Percentiles rank a stretch among this genome's conserved stretches.
These are phyloP conservation scores for Aporophyla lueneburgensis DNA, from an alignment of 2,888 invertebrate genomes.

Conservation along the genomic window DNA sequence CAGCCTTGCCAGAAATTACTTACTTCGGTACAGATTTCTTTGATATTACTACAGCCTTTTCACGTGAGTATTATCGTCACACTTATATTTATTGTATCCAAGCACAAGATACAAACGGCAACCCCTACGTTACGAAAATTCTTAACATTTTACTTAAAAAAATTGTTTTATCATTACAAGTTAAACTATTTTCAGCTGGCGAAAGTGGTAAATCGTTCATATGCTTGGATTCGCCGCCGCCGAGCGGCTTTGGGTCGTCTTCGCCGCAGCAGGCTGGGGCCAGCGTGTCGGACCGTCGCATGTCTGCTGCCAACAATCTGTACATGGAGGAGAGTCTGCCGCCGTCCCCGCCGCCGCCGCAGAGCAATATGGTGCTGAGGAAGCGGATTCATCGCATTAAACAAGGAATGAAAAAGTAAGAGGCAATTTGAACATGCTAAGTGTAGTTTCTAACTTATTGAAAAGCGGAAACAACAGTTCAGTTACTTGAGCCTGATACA, in stretches of 20 bases:
- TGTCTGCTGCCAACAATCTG: conserved; percentile 78
- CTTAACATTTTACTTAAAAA: conserved; percentile 7
- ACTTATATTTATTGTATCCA: conserved; percentile 2
- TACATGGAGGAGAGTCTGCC: conserved; percentile 88
- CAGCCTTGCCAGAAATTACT: conserved; percentile 96
- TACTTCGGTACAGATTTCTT: conserved; percentile 96
- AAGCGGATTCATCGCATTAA: conserved; percentile 97
- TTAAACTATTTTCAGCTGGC: conserved; percentile 82
- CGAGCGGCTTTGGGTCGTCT: conserved; percentile 88
- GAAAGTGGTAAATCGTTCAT: conserved; percentile 91
- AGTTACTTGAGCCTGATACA: neutral
- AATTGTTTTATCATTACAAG: conserved; percentile 10
- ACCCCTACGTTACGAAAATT: neutral
- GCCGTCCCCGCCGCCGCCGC: conserved; percentile 92
- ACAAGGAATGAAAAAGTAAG: conserved; percentile 95
- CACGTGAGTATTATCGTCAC: conserved; percentile 89
- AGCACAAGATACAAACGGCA: neutral
- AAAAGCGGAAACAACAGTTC: neutral
- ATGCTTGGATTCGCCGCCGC: conserved; percentile 91
- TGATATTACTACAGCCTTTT: conserved; percentile 93
- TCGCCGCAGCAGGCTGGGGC: conserved; percentile 87
- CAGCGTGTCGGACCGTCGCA: conserved; percentile 87
- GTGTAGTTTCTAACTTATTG: neutral
- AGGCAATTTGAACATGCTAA: neutral
- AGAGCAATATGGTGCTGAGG: conserved; percentile 96